These are phyloP conservation scores for Heterotilapia buettikoferi DNA, from an alignment of 2,113 vertebrate genomes.

Conservation along the genomic window DNA sequence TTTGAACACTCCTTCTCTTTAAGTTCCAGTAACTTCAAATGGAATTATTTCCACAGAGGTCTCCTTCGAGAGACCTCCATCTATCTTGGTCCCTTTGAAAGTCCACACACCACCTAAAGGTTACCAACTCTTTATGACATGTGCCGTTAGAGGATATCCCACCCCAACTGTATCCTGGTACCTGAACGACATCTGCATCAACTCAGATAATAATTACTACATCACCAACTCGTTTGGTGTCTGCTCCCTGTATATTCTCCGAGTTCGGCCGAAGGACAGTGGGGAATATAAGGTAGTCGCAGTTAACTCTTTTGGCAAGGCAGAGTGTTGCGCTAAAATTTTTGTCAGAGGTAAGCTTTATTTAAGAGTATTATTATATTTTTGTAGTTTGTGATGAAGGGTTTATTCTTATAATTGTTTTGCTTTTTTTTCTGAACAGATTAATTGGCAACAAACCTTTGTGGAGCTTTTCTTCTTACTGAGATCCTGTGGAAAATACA, in stretches of 20 bases:
- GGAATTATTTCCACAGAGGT: constrained; percentile 14
- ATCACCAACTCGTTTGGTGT: constrained; percentile 81
- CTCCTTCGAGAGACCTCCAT: constrained; percentile 72
- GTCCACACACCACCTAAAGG: constrained; percentile 77
- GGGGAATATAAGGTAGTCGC: constrained; percentile 81
- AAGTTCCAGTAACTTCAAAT: constrained; percentile 48
- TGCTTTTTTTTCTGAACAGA: constrained; percentile 18
- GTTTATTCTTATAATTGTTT: neutral
- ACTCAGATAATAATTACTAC: constrained; percentile 68
- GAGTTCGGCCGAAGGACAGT: constrained; percentile 67
- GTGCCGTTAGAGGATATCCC: constrained; percentile 78
- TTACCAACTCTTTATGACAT: constrained; percentile 83
- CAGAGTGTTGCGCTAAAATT: constrained; percentile 74
- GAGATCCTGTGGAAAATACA: neutral
- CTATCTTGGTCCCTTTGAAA: constrained; percentile 80
- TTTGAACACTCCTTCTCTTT: neutral
- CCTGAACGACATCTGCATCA: constrained; percentile 76
- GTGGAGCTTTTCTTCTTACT: neutral
- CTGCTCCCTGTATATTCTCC: constrained; percentile 79
- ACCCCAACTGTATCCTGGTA: constrained; percentile 79
- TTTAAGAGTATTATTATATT: neutral
- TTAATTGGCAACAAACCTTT: constrained; percentile 3
- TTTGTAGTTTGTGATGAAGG: neutral
- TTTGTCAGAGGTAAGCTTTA: constrained; percentile 74
- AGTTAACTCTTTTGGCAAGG: constrained; percentile 74